phyloP scores from a whole-genome alignment of 2,797 vertebrate species.

The Masticophis lateralis region DNA sequence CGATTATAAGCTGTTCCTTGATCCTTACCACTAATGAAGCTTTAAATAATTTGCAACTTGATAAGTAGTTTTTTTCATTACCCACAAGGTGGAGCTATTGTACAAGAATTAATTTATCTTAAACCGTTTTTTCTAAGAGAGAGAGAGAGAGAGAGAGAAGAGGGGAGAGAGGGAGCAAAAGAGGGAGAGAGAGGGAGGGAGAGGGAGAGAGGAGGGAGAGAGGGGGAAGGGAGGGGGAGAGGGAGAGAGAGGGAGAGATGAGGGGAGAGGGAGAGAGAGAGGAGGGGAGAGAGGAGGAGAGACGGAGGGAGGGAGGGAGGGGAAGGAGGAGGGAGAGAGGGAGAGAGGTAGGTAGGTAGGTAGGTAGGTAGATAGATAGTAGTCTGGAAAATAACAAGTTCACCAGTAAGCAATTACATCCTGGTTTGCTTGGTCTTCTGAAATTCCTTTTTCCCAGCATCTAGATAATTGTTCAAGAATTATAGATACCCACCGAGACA shows the following conservation, averaged over 20 bases:
- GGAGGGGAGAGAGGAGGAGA: no score
- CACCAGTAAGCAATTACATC: not conserved
- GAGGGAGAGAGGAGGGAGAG: no score
- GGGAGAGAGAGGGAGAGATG: fast-evolving
- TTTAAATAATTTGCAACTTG: not conserved
- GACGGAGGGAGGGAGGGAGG: no score
- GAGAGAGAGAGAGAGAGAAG: no score
- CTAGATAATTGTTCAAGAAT: not conserved
- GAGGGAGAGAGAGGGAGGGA: no score
- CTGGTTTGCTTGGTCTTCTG: not conserved
- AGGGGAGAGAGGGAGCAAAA: no score
- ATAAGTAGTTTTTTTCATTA: slow-evolving; percentile 16
- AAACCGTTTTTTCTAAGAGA: not conserved
- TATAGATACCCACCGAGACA: not conserved
- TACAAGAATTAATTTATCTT: slow-evolving; percentile 49
- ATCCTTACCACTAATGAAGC: not conserved
- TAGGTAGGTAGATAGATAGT: not conserved
- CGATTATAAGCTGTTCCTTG: not conserved
- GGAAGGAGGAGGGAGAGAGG: no score
- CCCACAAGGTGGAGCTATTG: slow-evolving; percentile 76
- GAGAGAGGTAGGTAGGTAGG: no score
- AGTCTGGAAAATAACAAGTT: not conserved
- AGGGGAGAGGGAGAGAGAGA: no score
- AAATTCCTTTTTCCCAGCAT: not conserved
- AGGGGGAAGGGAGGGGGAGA: no score